Evolutionary conservation across 2,113 vertebrate species (phyloP).

Genomic region (Mesoclemmys tuberculata): DNA sequence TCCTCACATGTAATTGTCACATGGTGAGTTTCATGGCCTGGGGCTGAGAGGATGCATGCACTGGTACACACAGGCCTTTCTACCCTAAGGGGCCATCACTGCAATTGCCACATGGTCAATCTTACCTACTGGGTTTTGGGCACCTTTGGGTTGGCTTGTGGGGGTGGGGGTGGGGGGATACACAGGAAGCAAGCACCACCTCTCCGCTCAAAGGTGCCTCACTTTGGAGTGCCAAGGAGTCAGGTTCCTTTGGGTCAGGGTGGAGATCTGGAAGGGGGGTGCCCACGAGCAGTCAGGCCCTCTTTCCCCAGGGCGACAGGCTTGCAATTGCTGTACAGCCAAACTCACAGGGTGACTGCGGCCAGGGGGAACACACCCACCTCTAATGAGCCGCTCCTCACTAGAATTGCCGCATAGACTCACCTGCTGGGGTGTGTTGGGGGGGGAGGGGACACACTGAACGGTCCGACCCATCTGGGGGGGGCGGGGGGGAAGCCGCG

Average conservation of each 20-base stretch:
- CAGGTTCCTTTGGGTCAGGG: neutral
- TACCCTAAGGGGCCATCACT: neutral
- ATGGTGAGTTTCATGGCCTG: conserved; percentile 52
- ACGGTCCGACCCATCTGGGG: neutral
- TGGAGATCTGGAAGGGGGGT: neutral
- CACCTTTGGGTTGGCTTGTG: neutral
- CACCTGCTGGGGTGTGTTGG: neutral
- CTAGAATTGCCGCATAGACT: accelerated
- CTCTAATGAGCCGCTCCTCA: neutral
- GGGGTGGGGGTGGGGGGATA: neutral
- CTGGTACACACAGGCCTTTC: neutral
- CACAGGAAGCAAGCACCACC: accelerated
- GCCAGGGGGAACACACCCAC: neutral
- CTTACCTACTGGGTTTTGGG: conserved; percentile 34
- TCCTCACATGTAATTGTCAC: conserved; percentile 49
- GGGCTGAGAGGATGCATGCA: neutral
- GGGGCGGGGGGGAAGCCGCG: accelerated
- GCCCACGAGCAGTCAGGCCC: neutral
- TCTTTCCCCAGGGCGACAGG: neutral
- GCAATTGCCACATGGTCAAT: neutral
- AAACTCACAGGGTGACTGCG: neutral
- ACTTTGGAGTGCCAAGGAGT: neutral
- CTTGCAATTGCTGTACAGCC: neutral
- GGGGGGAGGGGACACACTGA: neutral
- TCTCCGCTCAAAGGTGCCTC: neutral